Evolutionary conservation across 2,797 vertebrate species (phyloP).

Genomic region (Anguilla obscura): DNA sequence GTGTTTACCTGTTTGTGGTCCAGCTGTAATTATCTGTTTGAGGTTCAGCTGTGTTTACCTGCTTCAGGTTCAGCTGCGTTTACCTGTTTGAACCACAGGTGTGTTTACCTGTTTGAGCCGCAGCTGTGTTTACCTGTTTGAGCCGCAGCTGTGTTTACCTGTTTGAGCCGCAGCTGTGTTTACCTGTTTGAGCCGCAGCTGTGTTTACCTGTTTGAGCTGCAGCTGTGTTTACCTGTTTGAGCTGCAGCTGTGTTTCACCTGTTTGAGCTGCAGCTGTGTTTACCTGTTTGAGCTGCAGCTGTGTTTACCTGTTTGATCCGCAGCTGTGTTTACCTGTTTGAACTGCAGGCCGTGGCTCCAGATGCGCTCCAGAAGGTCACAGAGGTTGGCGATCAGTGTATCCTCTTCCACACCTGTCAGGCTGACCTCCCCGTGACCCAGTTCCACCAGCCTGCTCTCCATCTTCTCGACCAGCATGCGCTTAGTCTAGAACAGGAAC

Average conservation of each 20-base stretch:
- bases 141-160: too few species aligned
- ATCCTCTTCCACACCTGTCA: conserved; percentile 94
- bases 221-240: background rate
- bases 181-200: too few species aligned
- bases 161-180: too few species aligned
- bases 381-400: conserved; percentile 93
- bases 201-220: too few species aligned
- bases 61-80: too few species aligned
- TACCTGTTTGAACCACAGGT: too few species aligned
- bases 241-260: conserved; percentile 66
- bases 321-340: conserved; percentile 82
- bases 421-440: conserved; percentile 91
- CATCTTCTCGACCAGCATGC: conserved; percentile 98
- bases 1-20: background rate
- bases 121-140: too few species aligned
- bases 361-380: conserved; percentile 95
- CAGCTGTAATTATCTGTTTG: background rate
- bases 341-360: conserved; percentile 93
- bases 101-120: too few species aligned
- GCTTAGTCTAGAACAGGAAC: conserved; percentile 80
- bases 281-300: too few species aligned
- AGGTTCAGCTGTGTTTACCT: too few species aligned
- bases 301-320: conserved; percentile 53
- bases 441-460: conserved; percentile 90
- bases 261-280: conserved; percentile 84